Conservation (phyloP, 1,140 invertebrate genomes). For the Epicauta chinensis region DNA sequence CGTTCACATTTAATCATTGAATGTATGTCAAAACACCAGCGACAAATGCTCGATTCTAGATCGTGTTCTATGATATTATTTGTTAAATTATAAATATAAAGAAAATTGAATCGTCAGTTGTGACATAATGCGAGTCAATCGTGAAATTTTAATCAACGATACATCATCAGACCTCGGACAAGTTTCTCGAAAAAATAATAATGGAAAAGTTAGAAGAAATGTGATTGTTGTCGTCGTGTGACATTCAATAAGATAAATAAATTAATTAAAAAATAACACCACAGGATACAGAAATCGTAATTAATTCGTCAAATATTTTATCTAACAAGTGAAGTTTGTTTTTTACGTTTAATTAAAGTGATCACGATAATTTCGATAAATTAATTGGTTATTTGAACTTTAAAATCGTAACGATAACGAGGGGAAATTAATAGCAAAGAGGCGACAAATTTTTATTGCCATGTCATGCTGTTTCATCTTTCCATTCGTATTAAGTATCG, state of each 20-base stretch:
- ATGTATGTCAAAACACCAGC: slow-evolving; percentile 11
- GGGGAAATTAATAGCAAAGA: too few species aligned
- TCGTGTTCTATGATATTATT: slow-evolving; percentile 5
- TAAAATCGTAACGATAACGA: too few species aligned
- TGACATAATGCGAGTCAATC: slow-evolving; percentile 14
- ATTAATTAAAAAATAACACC: slow-evolving; percentile 9
- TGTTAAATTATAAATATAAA: not conserved
- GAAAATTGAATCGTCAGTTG: slow-evolving; percentile 14
- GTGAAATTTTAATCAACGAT: slow-evolving; percentile 16
- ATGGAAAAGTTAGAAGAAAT: too few species aligned
- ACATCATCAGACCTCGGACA: slow-evolving; percentile 11
- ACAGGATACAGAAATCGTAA: slow-evolving; percentile 9
- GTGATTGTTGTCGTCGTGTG: too few species aligned
- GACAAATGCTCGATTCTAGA: slow-evolving; percentile 12
- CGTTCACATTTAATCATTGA: slow-evolving; percentile 8
- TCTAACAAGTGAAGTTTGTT: too few species aligned
- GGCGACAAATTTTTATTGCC: too few species aligned
- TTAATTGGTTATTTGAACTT: too few species aligned
- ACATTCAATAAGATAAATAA: slow-evolving; percentile 6
- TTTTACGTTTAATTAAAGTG: too few species aligned
- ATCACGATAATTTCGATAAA: too few species aligned
- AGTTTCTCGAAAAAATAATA: not conserved
- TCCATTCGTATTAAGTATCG: too few species aligned
- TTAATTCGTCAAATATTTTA: not conserved
- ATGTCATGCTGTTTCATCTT: too few species aligned